These are phyloP conservation scores for Valencia hispanica DNA, from an alignment of 2,797 vertebrate genomes.

Conservation along the genomic window DNA sequence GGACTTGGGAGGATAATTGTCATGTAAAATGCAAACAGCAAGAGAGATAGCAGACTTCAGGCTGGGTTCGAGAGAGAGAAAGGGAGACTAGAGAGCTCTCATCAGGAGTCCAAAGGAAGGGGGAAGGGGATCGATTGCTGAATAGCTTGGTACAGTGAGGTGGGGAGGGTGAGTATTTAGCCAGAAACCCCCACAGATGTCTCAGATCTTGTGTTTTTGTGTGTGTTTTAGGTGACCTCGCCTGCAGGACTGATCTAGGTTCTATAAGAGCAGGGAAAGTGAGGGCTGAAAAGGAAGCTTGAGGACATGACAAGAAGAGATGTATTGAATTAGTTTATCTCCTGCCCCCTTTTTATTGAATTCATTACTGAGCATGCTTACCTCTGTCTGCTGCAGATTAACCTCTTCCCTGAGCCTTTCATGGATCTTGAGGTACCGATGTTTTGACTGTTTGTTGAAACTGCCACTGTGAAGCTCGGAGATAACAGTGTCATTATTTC, in stretches of 20 bases:
- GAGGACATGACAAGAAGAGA: slow-evolving; percentile 8
- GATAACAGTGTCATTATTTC: neutral
- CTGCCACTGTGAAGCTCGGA: neutral
- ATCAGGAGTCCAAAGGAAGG: slow-evolving; percentile 56
- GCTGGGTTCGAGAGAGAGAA: slow-evolving; percentile 54
- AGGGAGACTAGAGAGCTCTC: slow-evolving; percentile 43
- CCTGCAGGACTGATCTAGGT: slow-evolving; percentile 10
- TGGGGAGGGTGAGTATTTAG: slow-evolving; percentile 61
- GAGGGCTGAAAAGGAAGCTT: slow-evolving; percentile 32
- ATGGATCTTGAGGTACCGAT: neutral
- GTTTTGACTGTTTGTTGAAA: neutral
- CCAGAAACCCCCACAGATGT: slow-evolving; percentile 58
- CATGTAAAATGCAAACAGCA: slow-evolving; percentile 79
- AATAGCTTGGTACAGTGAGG: slow-evolving; percentile 72
- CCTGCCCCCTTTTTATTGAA: neutral
- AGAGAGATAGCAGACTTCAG: slow-evolving; percentile 72
- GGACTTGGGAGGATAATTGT: slow-evolving; percentile 84
- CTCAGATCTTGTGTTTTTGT: slow-evolving; percentile 74
- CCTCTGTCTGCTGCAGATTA: neutral
- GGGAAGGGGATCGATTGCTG: slow-evolving; percentile 27
- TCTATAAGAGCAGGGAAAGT: slow-evolving; percentile 42
- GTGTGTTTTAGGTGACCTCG: slow-evolving; percentile 51
- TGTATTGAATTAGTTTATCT: neutral
- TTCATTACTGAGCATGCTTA: too few species aligned
- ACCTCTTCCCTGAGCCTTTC: neutral